A percentile compares a stretch with the other conserved stretches of the same genome.
These are phyloP conservation scores for Synanthedon andrenaeformis DNA, from an alignment of 2,888 invertebrate genomes.

Conservation along the genomic window DNA sequence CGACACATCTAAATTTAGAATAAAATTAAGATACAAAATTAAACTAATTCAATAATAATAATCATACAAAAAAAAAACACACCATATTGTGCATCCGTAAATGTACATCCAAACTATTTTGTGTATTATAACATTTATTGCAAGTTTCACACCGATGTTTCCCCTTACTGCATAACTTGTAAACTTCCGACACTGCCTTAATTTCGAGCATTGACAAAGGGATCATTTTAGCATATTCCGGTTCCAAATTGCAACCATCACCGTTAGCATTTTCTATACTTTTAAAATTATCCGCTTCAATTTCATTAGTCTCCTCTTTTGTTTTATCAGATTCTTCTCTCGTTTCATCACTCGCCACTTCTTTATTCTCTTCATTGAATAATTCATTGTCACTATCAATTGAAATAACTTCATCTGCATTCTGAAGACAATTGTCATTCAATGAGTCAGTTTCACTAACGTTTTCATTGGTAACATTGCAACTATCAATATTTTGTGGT, in stretches of 20 bases:
- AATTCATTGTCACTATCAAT: slow-evolving; percentile 7
- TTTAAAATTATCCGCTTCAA: neutral
- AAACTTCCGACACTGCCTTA: slow-evolving; percentile 41
- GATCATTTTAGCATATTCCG: slow-evolving; percentile 45
- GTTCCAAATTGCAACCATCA: slow-evolving; percentile 38
- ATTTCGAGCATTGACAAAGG: slow-evolving; percentile 45
- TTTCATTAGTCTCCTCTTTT: slow-evolving; percentile 4
- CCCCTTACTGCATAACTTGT: slow-evolving; percentile 35
- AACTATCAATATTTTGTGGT: neutral
- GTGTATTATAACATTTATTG: slow-evolving; percentile 30
- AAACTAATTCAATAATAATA: too few relatives aligned
- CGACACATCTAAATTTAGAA: too few relatives aligned
- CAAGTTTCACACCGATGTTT: slow-evolving; percentile 36
- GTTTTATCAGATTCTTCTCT: slow-evolving; percentile 8
- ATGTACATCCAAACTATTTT: slow-evolving; percentile 32
- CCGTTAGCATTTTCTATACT: slow-evolving; percentile 11
- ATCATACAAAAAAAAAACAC: slow-evolving; percentile 6
- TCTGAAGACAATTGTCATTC: slow-evolving; percentile 9
- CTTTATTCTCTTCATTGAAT: too few relatives aligned
- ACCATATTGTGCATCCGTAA: slow-evolving; percentile 55
- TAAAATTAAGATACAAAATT: too few relatives aligned
- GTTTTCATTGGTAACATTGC: neutral
- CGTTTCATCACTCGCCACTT: too few relatives aligned
- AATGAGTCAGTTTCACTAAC: neutral
- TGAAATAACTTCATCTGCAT: slow-evolving; percentile 16